Evolutionary conservation across 2,888 invertebrate genomes (phyloP).

Genomic region (Elmis aenea): DNA sequence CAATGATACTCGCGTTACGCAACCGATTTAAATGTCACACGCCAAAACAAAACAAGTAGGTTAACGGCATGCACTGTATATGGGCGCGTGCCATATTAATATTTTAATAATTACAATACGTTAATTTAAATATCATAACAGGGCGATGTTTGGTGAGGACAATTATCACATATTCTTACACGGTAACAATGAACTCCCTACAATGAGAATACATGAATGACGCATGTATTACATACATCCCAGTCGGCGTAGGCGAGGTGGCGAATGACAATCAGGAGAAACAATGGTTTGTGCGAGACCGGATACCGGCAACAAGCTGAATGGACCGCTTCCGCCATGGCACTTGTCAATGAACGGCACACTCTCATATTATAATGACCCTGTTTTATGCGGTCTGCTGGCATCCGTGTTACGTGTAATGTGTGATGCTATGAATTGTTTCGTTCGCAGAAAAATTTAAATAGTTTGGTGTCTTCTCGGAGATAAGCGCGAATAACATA

Average conservation of each 20-base stretch:
- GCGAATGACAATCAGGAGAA: conserved; percentile 11
- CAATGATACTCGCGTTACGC: too few species aligned
- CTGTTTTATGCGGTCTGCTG: conserved; percentile 13
- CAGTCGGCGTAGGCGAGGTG: conserved; percentile 9
- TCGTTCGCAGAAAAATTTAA: too few species aligned
- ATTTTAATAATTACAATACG: too few species aligned
- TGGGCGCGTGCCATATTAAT: too few species aligned
- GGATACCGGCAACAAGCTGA: conserved; percentile 19
- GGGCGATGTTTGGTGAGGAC: too few species aligned
- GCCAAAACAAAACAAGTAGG: too few species aligned
- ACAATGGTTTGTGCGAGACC: conserved; percentile 13
- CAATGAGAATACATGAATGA: conserved; percentile 9
- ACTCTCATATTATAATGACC: conserved; percentile 16
- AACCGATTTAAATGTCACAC: too few species aligned
- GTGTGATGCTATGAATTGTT: conserved; percentile 9
- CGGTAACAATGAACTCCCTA: conserved; percentile 3
- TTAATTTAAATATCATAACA: too few species aligned
- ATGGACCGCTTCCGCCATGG: conserved; percentile 18
- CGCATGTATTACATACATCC: conserved; percentile 4
- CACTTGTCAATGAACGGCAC: conserved; percentile 17
- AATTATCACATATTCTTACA: too few species aligned
- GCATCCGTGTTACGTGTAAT: conserved; percentile 11
- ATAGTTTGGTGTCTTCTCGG: too few species aligned
- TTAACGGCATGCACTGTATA: too few species aligned
- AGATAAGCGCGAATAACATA: too few species aligned